These are phyloP conservation scores for Lepidocyrtinus sp. DNA, from an alignment of 2,888 invertebrate species.

Conservation along the genomic window DNA sequence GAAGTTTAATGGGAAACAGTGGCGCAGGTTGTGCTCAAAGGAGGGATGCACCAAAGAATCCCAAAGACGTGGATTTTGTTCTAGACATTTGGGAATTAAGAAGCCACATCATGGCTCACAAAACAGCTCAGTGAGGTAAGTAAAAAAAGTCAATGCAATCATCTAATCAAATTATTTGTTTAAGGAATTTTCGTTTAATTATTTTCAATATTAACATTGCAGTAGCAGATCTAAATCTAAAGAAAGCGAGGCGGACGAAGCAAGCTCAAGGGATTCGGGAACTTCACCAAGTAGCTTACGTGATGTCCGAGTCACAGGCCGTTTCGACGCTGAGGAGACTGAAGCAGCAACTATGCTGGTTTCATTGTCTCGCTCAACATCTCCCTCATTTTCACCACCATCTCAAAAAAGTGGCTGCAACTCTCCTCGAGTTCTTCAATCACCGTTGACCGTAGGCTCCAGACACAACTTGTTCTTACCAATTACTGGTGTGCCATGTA, in stretches of 20 bases:
- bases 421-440: conserved; percentile 80
- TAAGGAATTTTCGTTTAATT: neutral
- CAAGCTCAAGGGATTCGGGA: conserved; percentile 69
- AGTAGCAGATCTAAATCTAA: conserved; percentile 68
- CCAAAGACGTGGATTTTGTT: conserved; percentile 96
- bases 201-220: conserved; percentile 14
- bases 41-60: conserved; percentile 97
- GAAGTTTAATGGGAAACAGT: conserved; percentile 99
- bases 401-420: conserved; percentile 77
- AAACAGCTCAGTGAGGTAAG: conserved; percentile 61
- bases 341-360: conserved; percentile 97
- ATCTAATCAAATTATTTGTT: neutral
- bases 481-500: conserved; percentile 77
- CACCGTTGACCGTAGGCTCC: conserved; percentile 80
- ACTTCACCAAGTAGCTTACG: conserved; percentile 66
- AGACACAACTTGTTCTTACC: conserved; percentile 94
- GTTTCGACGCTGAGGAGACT: conserved; percentile 94
- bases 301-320: conserved; percentile 75
- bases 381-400: conserved; percentile 88
- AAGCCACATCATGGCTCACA: conserved; percentile 74
- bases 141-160: neutral
- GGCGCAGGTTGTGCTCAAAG: conserved; percentile 96
- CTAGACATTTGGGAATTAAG: conserved; percentile 93
- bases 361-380: conserved; percentile 86
- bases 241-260: conserved; percentile 69